These are phyloP conservation scores for Oscheius sp. DNA, from an alignment of 1,140 invertebrate species.

Conservation along the genomic window DNA sequence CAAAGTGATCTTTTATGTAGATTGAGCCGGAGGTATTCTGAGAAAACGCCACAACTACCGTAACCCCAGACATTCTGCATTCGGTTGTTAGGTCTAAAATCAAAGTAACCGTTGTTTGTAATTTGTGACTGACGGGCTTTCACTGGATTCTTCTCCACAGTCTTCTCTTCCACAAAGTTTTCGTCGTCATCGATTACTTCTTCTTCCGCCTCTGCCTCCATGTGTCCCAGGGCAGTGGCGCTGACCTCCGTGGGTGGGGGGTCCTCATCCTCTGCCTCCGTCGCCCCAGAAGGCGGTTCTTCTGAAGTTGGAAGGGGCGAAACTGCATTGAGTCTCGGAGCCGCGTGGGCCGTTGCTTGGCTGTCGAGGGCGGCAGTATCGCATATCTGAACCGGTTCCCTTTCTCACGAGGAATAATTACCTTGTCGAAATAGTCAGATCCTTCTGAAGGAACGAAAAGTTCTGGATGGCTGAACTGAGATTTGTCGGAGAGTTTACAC, in stretches of 20 bases:
- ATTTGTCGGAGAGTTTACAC: constrained; percentile 53
- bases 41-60: constrained; percentile 41
- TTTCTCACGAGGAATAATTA: neutral
- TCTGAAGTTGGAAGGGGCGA: neutral
- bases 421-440: constrained; percentile 57
- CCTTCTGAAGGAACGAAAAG: constrained; percentile 45
- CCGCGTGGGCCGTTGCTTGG: neutral
- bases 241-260: neutral
- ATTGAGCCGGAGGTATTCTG: constrained; percentile 20
- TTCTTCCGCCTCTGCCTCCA: constrained; percentile 10
- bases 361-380: constrained; percentile 27
- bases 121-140: constrained; percentile 21
- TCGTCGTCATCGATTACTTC: constrained; percentile 32
- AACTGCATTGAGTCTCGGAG: neutral
- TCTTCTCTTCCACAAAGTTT: neutral
- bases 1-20: constrained; percentile 47
- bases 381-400: constrained; percentile 40
- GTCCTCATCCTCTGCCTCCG: neutral
- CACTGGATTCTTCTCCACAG: neutral
- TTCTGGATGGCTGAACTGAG: constrained; percentile 51
- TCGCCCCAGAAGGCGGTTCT: neutral
- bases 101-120: constrained; percentile 4
- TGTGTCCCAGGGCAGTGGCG: neutral
- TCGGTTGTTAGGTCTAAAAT: constrained; percentile 49
- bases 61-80: constrained; percentile 51